A percentile compares a stretch with the other conserved stretches of the same genome.
Evolutionary conservation across 2,888 invertebrate species (phyloP).

Genomic region (Orgyia antiqua): DNA sequence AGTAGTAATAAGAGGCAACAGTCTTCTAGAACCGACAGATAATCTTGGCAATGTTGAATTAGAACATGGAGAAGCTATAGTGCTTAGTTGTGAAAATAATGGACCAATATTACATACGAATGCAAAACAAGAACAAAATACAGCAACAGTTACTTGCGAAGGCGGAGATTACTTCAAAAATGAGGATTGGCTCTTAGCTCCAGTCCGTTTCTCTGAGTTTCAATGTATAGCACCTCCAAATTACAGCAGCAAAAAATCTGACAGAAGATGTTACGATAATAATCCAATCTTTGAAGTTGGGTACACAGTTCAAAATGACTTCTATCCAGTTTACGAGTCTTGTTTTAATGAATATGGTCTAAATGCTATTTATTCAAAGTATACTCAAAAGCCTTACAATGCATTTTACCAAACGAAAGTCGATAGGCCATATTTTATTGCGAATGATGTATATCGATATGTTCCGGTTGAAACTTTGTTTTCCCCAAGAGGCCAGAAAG

Average conservation of each 20-base stretch:
- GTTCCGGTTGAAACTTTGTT: conserved; percentile 49
- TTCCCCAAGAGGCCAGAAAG: conserved; percentile 46
- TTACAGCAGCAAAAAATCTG: conserved; percentile 41
- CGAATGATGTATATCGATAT: conserved; percentile 38
- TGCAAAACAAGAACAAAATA: conserved; percentile 21
- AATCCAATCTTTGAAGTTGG: conserved; percentile 57
- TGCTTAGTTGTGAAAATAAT: conserved; percentile 50
- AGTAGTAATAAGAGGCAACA: conserved; percentile 44
- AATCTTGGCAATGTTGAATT: conserved; percentile 45
- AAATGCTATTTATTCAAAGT: conserved; percentile 53
- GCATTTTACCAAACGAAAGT: conserved; percentile 57
- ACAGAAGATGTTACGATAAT: conserved; percentile 46
- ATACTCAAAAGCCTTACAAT: conserved; percentile 62
- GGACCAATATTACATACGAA: conserved; percentile 46
- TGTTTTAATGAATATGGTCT: conserved; percentile 51
- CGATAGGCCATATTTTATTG: conserved; percentile 51
- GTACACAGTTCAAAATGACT: conserved; percentile 40
- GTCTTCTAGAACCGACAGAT: conserved; percentile 54
- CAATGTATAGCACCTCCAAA: conserved; percentile 40
- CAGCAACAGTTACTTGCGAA: conserved; percentile 47
- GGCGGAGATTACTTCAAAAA: conserved; percentile 50
- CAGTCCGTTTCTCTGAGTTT: conserved; percentile 44
- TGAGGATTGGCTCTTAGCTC: conserved; percentile 44
- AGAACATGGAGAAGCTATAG: conserved; percentile 44
- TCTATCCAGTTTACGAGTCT: conserved; percentile 57